These are phyloP conservation scores for Bombyx huttoni DNA, from an alignment of 2,888 invertebrate genomes.

Conservation along the genomic window DNA sequence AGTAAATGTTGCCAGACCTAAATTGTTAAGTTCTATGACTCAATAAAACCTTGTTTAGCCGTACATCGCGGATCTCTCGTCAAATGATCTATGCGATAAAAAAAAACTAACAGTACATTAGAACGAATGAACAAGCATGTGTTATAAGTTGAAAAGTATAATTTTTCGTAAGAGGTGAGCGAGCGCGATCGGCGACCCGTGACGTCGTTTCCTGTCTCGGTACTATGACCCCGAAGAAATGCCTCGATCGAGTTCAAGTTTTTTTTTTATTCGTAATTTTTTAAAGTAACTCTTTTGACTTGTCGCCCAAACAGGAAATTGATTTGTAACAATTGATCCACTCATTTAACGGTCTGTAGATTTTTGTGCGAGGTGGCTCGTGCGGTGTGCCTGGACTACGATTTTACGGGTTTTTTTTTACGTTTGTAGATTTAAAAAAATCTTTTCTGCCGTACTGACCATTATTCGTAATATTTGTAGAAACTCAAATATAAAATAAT, in stretches of 20 bases:
- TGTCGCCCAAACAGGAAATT: slow-evolving; percentile 59
- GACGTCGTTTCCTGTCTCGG: slow-evolving; percentile 61
- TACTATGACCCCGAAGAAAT: slow-evolving; percentile 71
- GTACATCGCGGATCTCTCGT: too few species aligned
- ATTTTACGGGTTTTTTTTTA: neutral
- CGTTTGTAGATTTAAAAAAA: neutral
- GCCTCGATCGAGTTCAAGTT: slow-evolving; percentile 45
- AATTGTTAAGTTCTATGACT: too few species aligned
- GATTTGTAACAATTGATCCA: slow-evolving; percentile 35
- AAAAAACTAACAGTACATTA: slow-evolving; percentile 25
- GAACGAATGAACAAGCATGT: slow-evolving; percentile 43
- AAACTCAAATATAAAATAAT: too few species aligned
- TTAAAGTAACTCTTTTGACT: slow-evolving; percentile 29
- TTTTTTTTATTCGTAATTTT: slow-evolving; percentile 32
- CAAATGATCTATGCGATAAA: too few species aligned
- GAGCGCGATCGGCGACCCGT: slow-evolving; percentile 61
- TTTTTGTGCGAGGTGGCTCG: slow-evolving; percentile 7
- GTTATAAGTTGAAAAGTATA: slow-evolving; percentile 54
- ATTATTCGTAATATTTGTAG: neutral
- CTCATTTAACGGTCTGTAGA: slow-evolving; percentile 52
- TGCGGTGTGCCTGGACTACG: neutral
- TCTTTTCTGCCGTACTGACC: neutral
- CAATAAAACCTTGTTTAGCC: too few species aligned
- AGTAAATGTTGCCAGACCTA: too few species aligned
- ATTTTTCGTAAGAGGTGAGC: slow-evolving; percentile 62